phyloP scores from a whole-genome alignment of 2,797 vertebrate species.

The Acanthopagrus latus region DNA sequence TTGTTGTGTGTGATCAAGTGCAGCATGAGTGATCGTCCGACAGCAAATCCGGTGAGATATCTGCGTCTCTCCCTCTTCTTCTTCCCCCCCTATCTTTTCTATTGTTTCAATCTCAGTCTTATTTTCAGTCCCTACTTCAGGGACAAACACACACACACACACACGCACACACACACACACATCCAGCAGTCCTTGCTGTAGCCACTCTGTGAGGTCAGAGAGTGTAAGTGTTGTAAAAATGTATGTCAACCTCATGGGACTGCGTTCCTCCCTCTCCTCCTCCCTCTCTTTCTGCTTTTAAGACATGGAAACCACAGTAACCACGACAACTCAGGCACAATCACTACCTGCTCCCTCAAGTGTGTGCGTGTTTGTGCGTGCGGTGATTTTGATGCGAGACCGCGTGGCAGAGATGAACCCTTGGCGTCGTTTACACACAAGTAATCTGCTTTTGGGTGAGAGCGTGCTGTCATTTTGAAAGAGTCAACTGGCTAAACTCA shows the following conservation, averaged over 20 bases:
- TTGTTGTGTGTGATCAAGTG: conserved; percentile 34
- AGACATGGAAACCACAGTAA: conserved; percentile 70
- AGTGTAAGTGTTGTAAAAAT: conserved; percentile 69
- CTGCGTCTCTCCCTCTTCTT: conserved; percentile 16
- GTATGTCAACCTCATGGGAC: conserved; percentile 59
- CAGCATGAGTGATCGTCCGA: conserved; percentile 47
- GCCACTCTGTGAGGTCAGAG: conserved; percentile 62
- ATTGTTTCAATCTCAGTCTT: conserved; percentile 12
- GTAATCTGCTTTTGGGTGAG: conserved; percentile 27
- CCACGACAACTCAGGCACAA: conserved; percentile 64
- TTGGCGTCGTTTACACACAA: conserved; percentile 34
- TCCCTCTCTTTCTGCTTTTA: conserved; percentile 54
- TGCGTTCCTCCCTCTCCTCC: conserved; percentile 16
- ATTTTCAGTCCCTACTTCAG: neutral
- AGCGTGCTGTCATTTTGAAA: conserved; percentile 12
- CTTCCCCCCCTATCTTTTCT: neutral
- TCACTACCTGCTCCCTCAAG: conserved; percentile 43
- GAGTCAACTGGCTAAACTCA: conserved; percentile 16
- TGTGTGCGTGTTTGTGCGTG: conserved; percentile 5
- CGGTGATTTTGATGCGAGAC: conserved; percentile 1
- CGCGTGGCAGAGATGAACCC: conserved; percentile 4
- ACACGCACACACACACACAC: conserved; percentile 3
- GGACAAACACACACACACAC: conserved; percentile 10
- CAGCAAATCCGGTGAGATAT: conserved; percentile 44
- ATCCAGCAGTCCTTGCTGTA: conserved; percentile 33